Percentiles rank a stretch among this genome's conserved stretches.
Conservation (phyloP, 2,888 invertebrate species). For the Dicycla oo region DNA sequence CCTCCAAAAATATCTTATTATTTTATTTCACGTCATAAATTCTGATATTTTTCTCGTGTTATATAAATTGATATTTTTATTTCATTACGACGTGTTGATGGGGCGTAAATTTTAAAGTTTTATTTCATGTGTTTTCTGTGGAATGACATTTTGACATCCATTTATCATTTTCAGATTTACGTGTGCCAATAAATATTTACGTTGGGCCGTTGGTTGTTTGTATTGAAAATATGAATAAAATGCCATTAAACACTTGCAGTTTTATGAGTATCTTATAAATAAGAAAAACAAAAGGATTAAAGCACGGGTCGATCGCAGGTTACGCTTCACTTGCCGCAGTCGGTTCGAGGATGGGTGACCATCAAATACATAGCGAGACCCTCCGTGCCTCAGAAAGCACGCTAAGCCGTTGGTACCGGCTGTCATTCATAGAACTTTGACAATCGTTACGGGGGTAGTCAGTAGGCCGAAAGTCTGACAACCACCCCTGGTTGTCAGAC, state of each 20-base stretch:
- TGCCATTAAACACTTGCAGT: not conserved
- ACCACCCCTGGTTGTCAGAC: no score
- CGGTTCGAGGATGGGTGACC: no score
- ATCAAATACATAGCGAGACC: no score
- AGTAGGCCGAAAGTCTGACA: not conserved
- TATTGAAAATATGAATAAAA: constrained; percentile 19
- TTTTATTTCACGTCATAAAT: constrained; percentile 35
- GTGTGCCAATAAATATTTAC: constrained; percentile 42
- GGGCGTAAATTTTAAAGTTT: constrained; percentile 41
- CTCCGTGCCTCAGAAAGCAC: not conserved
- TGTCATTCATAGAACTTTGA: not conserved
- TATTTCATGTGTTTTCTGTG: constrained; percentile 32
- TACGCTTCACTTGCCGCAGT: no score
- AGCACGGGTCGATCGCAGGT: no score
- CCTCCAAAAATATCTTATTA: constrained; percentile 18
- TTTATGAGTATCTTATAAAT: not conserved
- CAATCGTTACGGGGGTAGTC: not conserved
- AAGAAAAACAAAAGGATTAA: not conserved
- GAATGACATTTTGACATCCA: constrained; percentile 24
- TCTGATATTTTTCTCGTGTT: constrained; percentile 14
- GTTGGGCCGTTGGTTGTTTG: constrained; percentile 15
- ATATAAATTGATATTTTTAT: constrained; percentile 45
- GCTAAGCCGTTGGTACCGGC: not conserved
- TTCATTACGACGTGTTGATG: constrained; percentile 40
- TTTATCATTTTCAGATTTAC: constrained; percentile 45